These are phyloP conservation scores for Chelon labrosus DNA, from an alignment of 2,797 vertebrate species.

Conservation along the genomic window DNA sequence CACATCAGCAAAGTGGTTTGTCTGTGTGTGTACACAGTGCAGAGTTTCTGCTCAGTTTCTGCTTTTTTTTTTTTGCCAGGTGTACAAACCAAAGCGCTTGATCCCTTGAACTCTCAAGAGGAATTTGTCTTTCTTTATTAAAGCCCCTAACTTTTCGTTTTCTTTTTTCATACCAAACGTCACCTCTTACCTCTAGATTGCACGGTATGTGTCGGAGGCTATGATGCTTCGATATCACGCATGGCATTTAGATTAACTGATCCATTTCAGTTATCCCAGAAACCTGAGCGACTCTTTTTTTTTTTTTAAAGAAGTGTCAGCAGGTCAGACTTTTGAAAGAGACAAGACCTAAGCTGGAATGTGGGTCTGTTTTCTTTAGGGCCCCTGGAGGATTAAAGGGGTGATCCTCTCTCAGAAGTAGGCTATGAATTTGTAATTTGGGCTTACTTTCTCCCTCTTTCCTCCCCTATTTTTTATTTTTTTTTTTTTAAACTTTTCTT, in stretches of 20 bases:
- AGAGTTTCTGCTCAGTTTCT: constrained; percentile 21
- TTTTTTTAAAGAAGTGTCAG: constrained; percentile 1
- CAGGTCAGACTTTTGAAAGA: constrained; percentile 33
- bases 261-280: background rate
- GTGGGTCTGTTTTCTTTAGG: constrained; percentile 25
- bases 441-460: background rate
- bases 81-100: constrained; percentile 2
- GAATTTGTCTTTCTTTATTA: background rate
- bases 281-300: background rate
- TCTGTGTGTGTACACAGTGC: constrained; percentile 32
- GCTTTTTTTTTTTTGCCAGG: constrained; percentile 13
- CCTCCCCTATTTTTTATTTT: background rate
- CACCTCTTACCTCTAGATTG: background rate
- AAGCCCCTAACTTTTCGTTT: background rate
- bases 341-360: constrained; percentile 18
- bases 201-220: background rate
- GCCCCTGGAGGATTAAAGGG: constrained; percentile 7
- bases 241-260: constrained; percentile 20
- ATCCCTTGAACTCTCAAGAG: background rate
- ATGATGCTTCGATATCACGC: background rate
- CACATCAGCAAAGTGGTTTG: constrained; percentile 63
- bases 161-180: background rate
- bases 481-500: too few species aligned
- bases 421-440: constrained; percentile 6
- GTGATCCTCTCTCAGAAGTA: background rate